Base-by-base conservation (phyloP, 2,888 invertebrate genomes). In the Limnephilus marmoratus region DNA sequence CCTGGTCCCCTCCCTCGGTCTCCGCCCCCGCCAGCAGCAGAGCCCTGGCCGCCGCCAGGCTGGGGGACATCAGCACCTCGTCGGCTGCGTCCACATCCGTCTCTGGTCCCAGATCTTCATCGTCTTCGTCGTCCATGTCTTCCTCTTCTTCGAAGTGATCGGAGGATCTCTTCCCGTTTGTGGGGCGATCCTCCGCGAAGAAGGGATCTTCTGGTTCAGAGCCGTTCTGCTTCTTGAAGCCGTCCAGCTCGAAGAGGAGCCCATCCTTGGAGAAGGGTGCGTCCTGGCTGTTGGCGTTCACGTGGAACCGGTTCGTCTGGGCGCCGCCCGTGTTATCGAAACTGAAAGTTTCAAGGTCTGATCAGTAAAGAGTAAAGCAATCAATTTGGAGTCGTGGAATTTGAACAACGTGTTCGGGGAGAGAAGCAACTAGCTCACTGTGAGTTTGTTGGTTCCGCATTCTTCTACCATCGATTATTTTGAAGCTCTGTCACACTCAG, bases 41-140 rank as follows among this genome's bases (percentile, higher is more conserved):
- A n/a, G 94, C 94, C 91, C 95, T 95, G 31, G 94, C 94, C 37
- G 95, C 94, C 29, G 94, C 95, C 92, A 95, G 94, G 90, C 94
- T 94, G 80, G 95, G 95, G 34, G 95, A 95, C 92, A 94, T 90
- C 53, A 95, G 95, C 4, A 95, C 95, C 93, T 97, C 97, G 94
- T 97, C 96, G 91, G 97, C 96, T 45, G 97, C 96, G 95, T 98
- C 98, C 15, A 98, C 97, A 93, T 98, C 97, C 0, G 97, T 98
- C 95, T 98, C 98, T 0, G 98, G 98, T 4, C 98, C 98, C 94
- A 97, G 96, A 95, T 98, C 97, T 93, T 97, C 97, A 94, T 97
- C 97, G 94, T 97, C 97, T 94, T 95, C 95, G 90, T 95, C 95
- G 85, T 96, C 97, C 94, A 96, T 95, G 5, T 96, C 98, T 94